Evolutionary conservation across 1,140 invertebrate species (phyloP).

Genomic region (Drepana arcuata): DNA sequence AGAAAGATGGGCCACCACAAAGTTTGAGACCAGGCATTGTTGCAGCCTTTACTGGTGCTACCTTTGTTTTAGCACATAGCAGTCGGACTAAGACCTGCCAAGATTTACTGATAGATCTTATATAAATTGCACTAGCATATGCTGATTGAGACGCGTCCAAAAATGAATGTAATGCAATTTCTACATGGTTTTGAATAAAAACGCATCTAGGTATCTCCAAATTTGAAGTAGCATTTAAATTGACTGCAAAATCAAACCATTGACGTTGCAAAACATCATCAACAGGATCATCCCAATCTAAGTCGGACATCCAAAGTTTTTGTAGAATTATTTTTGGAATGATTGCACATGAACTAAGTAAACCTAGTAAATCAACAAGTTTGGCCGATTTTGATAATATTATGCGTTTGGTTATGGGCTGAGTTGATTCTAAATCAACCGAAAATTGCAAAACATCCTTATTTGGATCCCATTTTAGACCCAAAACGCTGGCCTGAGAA

Average conservation of each 20-base stretch:
- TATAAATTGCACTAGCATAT: constrained; percentile 1
- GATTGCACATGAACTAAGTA: constrained; percentile 5
- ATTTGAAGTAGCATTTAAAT: constrained; percentile 1
- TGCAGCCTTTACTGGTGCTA: too few relatives aligned
- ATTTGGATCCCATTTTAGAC: constrained; percentile 1
- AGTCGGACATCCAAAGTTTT: constrained; percentile 9
- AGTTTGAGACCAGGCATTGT: too few relatives aligned
- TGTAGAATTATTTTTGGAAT: constrained; percentile 15
- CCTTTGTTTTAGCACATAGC: constrained; percentile 5
- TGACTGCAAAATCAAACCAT: constrained; percentile 1
- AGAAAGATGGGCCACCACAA: too few relatives aligned
- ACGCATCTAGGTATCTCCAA: constrained; percentile 2
- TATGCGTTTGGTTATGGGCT: constrained; percentile 7
- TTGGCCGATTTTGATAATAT: constrained; percentile 7
- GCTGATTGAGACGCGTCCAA: not conserved
- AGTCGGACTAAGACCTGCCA: not conserved
- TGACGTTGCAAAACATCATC: not conserved
- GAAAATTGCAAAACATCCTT: not conserved
- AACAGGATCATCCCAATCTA: constrained; percentile 13
- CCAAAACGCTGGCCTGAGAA: constrained; percentile 1
- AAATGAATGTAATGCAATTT: constrained; percentile 2
- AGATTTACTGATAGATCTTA: not conserved
- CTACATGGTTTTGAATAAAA: not conserved
- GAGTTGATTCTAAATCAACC: constrained; percentile 1
- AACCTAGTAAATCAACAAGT: constrained; percentile 13